Base-by-base conservation (phyloP, 1,140 invertebrate genomes). In the Drosophila pseudoobscura region DNA sequence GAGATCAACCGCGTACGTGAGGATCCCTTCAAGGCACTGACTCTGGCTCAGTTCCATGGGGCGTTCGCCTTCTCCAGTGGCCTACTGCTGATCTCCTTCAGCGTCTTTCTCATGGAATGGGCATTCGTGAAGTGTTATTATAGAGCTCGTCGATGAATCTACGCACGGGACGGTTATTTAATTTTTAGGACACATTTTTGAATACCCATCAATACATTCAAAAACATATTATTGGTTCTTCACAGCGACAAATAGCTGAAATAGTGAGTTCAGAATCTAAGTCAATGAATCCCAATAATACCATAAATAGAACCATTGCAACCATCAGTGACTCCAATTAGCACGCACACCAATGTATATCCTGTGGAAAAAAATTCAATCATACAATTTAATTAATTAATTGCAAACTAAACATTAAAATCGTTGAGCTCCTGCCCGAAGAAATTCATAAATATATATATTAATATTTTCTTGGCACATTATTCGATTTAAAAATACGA, bases 401-500 rank as follows among this genome's bases (percentile, higher is more conserved):
- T 49, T 71, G 51, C 29, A 61, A 54, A 58, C 51, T 63, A 74
- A 77, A 68, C 58, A 61, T 54, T 60, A 39, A 47, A 58, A 47
- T 59, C 56, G 13, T 43, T 15, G 11, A 62, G 50, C 62, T 39
- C 31, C 3, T 6, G 31, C 20, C 45, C 20, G 6, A 56, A 41
- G 13, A 68, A 45, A 62, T 55, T 45, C 69, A 61, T 58, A 63
- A 63, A 62, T 63, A 82, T 49, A 60, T 57, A 65, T 75, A 78
- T 61, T 73, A 68, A 70, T 68, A 69, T 57, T 79, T 85, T 89
- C 76, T 89, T 89, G 87, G 87, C 87, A 89, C 87, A 89, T 79
- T 79, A 89, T 89, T 85, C 72, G 70, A 85, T 85, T 89, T 89
- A 89, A 85, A 89, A 89, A 89, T 89, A 85, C 82, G 8, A 60